phyloP scores from a whole-genome alignment of 2,113 vertebrate species.

The Stegostoma tigrinum region DNA sequence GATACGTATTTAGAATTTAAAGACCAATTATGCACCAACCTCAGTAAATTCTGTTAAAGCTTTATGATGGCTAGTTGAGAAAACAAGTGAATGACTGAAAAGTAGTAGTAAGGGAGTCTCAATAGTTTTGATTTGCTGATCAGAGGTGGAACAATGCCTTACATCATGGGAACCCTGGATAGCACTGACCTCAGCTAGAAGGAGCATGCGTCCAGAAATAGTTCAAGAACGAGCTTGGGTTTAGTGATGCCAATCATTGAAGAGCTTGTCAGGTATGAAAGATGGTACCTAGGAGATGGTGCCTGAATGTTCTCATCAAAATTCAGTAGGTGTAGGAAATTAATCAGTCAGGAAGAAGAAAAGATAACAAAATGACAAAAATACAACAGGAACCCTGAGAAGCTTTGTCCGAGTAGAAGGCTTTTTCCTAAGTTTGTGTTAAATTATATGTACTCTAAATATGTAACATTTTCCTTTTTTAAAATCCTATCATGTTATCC shows the following conservation, averaged over 20 bases:
- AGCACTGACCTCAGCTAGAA: too few relatives aligned
- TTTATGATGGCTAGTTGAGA: background rate
- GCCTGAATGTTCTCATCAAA: background rate
- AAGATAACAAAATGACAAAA: background rate
- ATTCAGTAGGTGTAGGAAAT: background rate
- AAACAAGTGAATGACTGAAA: too few relatives aligned
- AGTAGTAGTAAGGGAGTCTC: too few relatives aligned
- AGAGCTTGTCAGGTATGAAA: too few relatives aligned
- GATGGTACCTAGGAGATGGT: too few relatives aligned
- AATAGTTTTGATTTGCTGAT: too few relatives aligned
- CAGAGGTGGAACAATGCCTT: too few relatives aligned
- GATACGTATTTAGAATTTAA: background rate
- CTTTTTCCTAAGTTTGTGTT: background rate
- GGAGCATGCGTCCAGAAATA: too few relatives aligned
- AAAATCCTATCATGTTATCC: background rate
- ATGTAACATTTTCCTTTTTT: background rate
- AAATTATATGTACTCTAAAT: background rate
- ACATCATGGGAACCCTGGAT: too few relatives aligned
- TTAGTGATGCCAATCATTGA: too few relatives aligned
- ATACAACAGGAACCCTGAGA: background rate
- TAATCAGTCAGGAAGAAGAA: background rate
- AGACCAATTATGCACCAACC: background rate
- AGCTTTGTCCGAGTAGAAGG: background rate
- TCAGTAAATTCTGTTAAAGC: background rate
- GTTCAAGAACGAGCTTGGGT: too few relatives aligned